Base-by-base conservation (phyloP, 2,888 invertebrate genomes). In the Xanthia togata region DNA sequence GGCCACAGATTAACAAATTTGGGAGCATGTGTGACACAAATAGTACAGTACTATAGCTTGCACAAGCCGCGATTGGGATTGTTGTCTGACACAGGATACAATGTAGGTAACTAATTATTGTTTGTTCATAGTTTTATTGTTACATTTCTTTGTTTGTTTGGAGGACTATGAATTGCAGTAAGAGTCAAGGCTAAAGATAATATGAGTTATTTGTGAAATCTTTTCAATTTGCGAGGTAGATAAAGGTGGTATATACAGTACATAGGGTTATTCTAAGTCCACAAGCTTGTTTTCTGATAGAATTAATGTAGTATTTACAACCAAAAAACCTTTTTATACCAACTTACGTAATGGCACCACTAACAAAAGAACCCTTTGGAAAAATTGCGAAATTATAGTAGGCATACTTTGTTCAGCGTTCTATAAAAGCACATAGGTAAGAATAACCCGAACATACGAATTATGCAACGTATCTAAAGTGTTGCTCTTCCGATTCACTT, bases 401-500 rank as follows among this genome's bases (percentile, higher is more conserved):
- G 20, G 17, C 50, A 23, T 20, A n/a, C 1, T 41, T 50, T 23
- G 14, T 50, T 38, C 64, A 78, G 35, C 59, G 9, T 0, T 55
- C 38, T 50, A 50, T 0, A 17, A 35, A 82, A 60, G 26, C 50
- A 20, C 9, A 20, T 2, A 59, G 9, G 4, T 38, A 26, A 17
- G 3, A 20, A n/a, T 26, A 62, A 31, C 44, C 17, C 12, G 17
- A 14, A 47, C n/a, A 59, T 14, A 57, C 2, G 35, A 59, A 53
- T 70, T 1, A 69, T 50, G 44, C 60, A 85, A 53, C 26, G 0
- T 12, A 47, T 62, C 50, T 35, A 38, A 64, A 64, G 20, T 20
- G 14, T 17, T 55, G 44, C 55, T 69, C 60, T 70, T 73, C 59
- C 59, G 31, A 78, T 83, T 23, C 5, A 63, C 59, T 83, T 86